Conservation (phyloP, 53 echinoderm and acorn worm genomes). For the Temnopleurus reevesii region DNA sequence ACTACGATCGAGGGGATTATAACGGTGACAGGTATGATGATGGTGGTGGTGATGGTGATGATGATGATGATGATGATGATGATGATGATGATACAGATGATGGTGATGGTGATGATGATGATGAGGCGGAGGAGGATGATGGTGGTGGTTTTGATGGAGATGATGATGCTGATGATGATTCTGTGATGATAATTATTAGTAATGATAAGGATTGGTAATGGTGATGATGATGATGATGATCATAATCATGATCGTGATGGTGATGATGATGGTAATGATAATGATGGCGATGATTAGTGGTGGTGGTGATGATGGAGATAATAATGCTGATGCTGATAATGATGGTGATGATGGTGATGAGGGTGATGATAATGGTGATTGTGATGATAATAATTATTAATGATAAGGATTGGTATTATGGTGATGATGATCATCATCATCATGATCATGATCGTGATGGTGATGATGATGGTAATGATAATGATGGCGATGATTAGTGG, state of each 20-base stretch:
- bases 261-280: background rate
- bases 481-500: background rate
- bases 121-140: background rate
- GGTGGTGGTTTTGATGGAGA: background rate
- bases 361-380: background rate
- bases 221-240: background rate
- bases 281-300: background rate
- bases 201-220: background rate
- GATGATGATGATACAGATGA: background rate
- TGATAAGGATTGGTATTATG: background rate
- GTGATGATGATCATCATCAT: background rate
- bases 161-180: background rate
- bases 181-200: background rate
- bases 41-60: background rate
- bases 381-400: background rate
- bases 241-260: background rate
- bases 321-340: background rate
- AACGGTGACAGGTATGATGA: constrained; percentile 81
- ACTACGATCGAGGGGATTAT: constrained; percentile 73
- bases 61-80: background rate
- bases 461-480: background rate
- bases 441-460: background rate
- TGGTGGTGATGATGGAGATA: background rate
- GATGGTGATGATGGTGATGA: background rate
- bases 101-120: background rate